Base-by-base conservation (phyloP, 2,888 invertebrate species). In the Panzeria rudis region DNA sequence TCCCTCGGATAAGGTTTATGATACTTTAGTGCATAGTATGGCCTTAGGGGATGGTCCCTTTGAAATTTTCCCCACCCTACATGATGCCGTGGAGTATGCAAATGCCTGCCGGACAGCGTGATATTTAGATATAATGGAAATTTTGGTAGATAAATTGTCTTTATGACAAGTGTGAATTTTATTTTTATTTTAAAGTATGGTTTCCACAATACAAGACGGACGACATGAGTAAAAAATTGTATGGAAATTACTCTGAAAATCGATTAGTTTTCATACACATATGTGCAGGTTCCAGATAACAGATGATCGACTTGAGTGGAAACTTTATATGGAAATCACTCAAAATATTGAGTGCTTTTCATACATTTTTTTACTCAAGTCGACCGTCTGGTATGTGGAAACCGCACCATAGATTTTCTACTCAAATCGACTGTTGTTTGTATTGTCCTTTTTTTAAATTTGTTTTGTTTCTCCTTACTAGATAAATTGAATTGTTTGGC, bases 1-100 rank as follows among this genome's bases (percentile, higher is more conserved):
- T 62, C 94, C 94, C 82, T 92, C 94, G 69, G 94, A 94, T 93
- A 92, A 90, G 11, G 91, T 92, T 4, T 92, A 92, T 80, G 91
- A 92, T 77, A 89, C 91, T 2, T 83, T 93, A 11, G 89, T 92
- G 41, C 92, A 92, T 66, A 90, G 92, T 64, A 92, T 91, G 90
- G 89, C 91, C 6, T 87, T 91, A 32, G 91, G 92, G 5, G 91
- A 92, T 79, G 91, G 92, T 23, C 91, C 91, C 11, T 93, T 94
- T 81, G 91, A 92, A 84, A 93, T 94, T 35, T 95, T 95, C 88
- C 94, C 95, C 5, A 94, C 95, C 0, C 91, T 95, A 20, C 94
- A 95, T 87, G 95, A 95, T 91, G 95, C 95, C 35, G 95, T 95
- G 54, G 90, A 92, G 72, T 94, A 92, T 88, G 92, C 93, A 38